Base-by-base conservation (phyloP, 2,797 vertebrate species). In the Eidolon dupreanum region DNA sequence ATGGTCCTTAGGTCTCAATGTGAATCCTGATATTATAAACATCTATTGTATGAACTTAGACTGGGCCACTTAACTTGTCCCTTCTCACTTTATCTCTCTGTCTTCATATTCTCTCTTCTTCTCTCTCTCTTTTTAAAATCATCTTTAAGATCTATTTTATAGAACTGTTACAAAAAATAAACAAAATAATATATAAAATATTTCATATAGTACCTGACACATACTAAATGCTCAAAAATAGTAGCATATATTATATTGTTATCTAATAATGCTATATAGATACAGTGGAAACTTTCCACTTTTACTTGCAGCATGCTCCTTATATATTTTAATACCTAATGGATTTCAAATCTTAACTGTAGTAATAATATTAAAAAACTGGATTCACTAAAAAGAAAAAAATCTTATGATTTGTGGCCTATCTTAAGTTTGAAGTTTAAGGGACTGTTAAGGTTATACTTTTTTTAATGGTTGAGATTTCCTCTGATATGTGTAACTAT, bases 151-250 rank as follows among this genome's bases (percentile, higher is more conserved):
- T 46, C 2, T 74, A n/a, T 70, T 53, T 49, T 61, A 71, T 28
- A 49, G n/a, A 53, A 11, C 22, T 73, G 12, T 73, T 78, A n/a
- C 5, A 70, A 88, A 91, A 86, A 57, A 28, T 66, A 74, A 51
- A 71, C 41, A 24, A 85, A 82, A 87, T 55, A 83, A 96, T 71
- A 71, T 77, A 88, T 77, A 83, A 88, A 71, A 65, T 51, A 59
- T 59, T 78, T 95, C 24, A 12, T 46, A 63, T 1, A 61, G 5
- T 74, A n/a, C n/a, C 66, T 85, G 41, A 7, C 3, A 75, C 22
- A 81, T 81, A 75, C 2, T 75, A 63, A 78, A 51, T 85, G 36
- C 26, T 79, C 31, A 31, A 84, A 53, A 57, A 79, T 51, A 10
- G 8, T 20, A 84, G n/a, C 31, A 84, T 84, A 20, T 68, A 49